These are phyloP conservation scores for Palythoa grandiflora DNA, from an alignment of 92 coral and sea anemone genomes.

Conservation along the genomic window DNA sequence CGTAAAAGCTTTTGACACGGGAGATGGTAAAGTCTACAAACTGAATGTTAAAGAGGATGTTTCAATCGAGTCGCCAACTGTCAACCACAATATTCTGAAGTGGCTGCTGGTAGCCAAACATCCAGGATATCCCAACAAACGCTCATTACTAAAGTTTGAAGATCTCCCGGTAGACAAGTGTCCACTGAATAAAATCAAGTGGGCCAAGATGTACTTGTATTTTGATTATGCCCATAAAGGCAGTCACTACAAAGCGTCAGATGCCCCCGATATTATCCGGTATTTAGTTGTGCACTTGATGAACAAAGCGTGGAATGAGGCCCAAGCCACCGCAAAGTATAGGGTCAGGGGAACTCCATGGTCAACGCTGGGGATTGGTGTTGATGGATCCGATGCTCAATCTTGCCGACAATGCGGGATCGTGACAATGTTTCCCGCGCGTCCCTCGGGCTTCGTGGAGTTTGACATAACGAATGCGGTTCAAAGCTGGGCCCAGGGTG, in stretches of 20 bases:
- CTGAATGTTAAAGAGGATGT: slow-evolving; percentile 69
- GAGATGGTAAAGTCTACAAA: slow-evolving; percentile 58
- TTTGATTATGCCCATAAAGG: slow-evolving; percentile 74
- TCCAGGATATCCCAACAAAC: slow-evolving; percentile 73
- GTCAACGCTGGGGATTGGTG: slow-evolving; percentile 43
- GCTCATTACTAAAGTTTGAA: slow-evolving; percentile 69
- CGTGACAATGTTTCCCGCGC: slow-evolving; percentile 65
- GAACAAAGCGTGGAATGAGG: slow-evolving; percentile 71
- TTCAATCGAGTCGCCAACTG: slow-evolving; percentile 51
- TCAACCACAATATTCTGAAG: slow-evolving; percentile 53
- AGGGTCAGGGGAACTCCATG: slow-evolving; percentile 50
- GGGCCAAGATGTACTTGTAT: slow-evolving; percentile 72
- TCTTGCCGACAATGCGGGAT: slow-evolving; percentile 34
- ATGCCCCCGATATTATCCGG: slow-evolving; percentile 65
- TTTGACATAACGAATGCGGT: slow-evolving; percentile 77
- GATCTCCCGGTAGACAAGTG: slow-evolving; percentile 53
- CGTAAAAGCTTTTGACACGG: slow-evolving; percentile 49
- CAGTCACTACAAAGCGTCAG: slow-evolving; percentile 21
- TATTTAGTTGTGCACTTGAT: slow-evolving; percentile 64
- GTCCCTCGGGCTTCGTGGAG: slow-evolving; percentile 78
- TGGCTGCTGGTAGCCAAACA: slow-evolving; percentile 69
- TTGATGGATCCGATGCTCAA: slow-evolving; percentile 64
- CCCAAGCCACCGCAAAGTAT: slow-evolving; percentile 63
- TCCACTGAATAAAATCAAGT: slow-evolving; percentile 37
- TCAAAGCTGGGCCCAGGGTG: slow-evolving; percentile 63